phyloP scores from a whole-genome alignment of 2,888 invertebrate species.

The Brachypalpus laphriformis region DNA sequence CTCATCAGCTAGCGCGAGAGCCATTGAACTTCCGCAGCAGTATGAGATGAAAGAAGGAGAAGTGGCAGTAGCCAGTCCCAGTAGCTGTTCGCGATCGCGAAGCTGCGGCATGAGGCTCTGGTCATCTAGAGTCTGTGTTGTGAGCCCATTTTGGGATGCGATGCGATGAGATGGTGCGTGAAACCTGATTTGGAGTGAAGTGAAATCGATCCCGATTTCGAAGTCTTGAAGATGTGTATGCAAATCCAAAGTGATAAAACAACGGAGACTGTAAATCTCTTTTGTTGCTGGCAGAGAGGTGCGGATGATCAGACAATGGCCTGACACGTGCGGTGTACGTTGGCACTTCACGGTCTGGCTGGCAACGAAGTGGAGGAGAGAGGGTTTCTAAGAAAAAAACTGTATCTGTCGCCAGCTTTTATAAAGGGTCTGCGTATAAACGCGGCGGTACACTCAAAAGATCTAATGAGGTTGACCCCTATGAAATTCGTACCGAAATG shows the following conservation, averaged over 20 bases:
- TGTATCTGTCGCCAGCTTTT: no score
- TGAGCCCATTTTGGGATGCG: conserved; percentile 55
- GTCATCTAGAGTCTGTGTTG: conserved; percentile 22
- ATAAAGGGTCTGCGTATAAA: no score
- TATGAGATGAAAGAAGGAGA: conserved; percentile 25
- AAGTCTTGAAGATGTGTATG: conserved; percentile 54
- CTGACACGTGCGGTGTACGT: not conserved
- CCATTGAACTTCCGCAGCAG: conserved; percentile 66
- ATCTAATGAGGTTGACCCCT: no score
- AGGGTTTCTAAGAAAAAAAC: no score
- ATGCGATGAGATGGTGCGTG: conserved; percentile 46
- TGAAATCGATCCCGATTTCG: conserved; percentile 71
- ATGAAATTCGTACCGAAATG: no score
- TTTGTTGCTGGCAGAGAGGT: conserved; percentile 3
- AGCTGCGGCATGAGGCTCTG: not conserved
- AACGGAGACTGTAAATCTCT: conserved; percentile 10
- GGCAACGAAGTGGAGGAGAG: not conserved
- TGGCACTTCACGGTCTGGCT: not conserved
- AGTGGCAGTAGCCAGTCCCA: conserved; percentile 42
- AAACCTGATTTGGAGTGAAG: conserved; percentile 62
- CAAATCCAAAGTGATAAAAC: conserved; percentile 51
- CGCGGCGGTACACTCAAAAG: no score
- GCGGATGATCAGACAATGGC: not conserved
- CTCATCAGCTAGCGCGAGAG: conserved; percentile 36
- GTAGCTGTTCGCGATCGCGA: no score